Percentiles rank a stretch among this genome's conserved stretches.
Conservation (phyloP, 2,113 vertebrate species). For the Apus apus region DNA sequence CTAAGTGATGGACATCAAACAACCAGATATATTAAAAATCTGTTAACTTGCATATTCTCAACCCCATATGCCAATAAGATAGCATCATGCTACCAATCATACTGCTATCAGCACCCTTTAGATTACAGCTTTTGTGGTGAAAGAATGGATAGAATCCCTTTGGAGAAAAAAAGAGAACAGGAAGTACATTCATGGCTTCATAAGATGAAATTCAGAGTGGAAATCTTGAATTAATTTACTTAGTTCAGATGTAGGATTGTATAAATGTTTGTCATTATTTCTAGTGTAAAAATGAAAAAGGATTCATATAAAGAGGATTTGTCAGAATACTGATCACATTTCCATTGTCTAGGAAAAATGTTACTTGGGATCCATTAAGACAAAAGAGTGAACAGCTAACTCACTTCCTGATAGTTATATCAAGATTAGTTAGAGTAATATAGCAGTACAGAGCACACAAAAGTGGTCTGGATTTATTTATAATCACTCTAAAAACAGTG, state of each 20-base stretch:
- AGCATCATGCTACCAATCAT: not conserved
- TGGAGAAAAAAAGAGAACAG: conserved; percentile 36
- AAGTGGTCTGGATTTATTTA: conserved; percentile 1
- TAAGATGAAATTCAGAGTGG: conserved; percentile 29
- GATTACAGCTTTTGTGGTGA: conserved; percentile 28
- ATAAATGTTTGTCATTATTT: conserved; percentile 61
- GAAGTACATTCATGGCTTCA: conserved; percentile 44
- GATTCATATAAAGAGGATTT: conserved; percentile 1
- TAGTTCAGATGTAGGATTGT: conserved; percentile 28
- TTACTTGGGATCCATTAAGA: conserved; percentile 43
- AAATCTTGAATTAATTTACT: conserved; percentile 59
- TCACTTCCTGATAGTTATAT: conserved; percentile 8
- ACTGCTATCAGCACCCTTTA: not conserved
- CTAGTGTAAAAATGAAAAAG: conserved; percentile 39
- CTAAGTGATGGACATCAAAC: not conserved
- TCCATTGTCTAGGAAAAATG: conserved; percentile 37
- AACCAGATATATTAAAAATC: conserved; percentile 1
- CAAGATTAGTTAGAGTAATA: conserved; percentile 34
- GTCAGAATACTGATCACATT: conserved; percentile 28
- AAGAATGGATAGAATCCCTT: conserved; percentile 26
- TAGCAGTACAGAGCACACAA: not conserved
- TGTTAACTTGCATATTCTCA: not conserved
- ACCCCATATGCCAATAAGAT: conserved; percentile 14
- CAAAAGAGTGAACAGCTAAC: conserved; percentile 31
- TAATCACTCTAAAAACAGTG: not conserved